Evolutionary conservation across 2,888 invertebrate genomes (phyloP).

Genomic region (Chrysolina haemoptera): DNA sequence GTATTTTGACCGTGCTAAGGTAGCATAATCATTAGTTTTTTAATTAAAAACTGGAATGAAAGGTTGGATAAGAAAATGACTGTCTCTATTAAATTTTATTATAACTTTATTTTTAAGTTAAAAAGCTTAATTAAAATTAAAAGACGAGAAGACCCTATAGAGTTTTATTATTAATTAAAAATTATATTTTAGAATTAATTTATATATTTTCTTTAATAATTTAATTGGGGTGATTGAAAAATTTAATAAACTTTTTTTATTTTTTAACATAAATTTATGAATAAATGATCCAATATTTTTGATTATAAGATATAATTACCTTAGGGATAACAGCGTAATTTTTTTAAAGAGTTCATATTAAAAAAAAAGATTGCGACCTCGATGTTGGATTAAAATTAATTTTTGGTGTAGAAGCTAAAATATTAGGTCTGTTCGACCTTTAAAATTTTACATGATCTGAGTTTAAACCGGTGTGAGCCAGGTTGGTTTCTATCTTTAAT

Average conservation of each 20-base stretch:
- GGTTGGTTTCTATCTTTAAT: conserved; percentile 88
- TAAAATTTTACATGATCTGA: conserved; percentile 80
- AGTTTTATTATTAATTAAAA: conserved; percentile 73
- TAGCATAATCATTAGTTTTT: conserved; percentile 87
- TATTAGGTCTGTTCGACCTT: conserved; percentile 86
- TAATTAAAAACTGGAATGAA: conserved; percentile 87
- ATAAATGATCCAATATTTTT: conserved; percentile 73
- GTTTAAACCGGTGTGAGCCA: conserved; percentile 90
- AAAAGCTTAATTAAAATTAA: conserved; percentile 78
- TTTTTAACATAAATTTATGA: conserved; percentile 69
- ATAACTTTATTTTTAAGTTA: conserved; percentile 75
- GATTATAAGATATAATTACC: conserved; percentile 82
- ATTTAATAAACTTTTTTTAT: conserved; percentile 74
- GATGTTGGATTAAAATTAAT: conserved; percentile 88
- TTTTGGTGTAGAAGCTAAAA: conserved; percentile 78
- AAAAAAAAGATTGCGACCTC: conserved; percentile 86
- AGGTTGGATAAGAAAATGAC: conserved; percentile 78
- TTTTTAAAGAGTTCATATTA: conserved; percentile 83
- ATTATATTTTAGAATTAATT: conserved; percentile 63
- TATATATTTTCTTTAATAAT: conserved; percentile 67
- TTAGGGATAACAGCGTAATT: conserved; percentile 90
- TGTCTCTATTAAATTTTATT: conserved; percentile 74
- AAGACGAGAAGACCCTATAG: conserved; percentile 87
- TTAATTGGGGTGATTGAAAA: conserved; percentile 79
- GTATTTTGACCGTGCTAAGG: conserved; percentile 85